These are phyloP conservation scores for Drosophila triauraria DNA, from an alignment of 1,140 invertebrate species.

Conservation along the genomic window DNA sequence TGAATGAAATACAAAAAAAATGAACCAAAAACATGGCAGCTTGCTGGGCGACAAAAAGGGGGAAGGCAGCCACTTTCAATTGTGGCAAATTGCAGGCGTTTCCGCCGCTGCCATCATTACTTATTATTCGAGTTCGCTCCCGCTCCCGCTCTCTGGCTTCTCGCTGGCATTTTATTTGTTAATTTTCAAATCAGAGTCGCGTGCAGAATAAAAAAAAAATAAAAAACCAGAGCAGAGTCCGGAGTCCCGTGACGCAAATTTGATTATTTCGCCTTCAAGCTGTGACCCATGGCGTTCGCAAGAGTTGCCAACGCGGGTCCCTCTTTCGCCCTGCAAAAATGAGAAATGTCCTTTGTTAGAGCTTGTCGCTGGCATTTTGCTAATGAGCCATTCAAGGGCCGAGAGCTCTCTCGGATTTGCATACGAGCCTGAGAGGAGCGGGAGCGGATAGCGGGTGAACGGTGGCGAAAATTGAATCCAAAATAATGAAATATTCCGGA, in stretches of 20 bases:
- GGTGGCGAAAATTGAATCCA: conserved; percentile 10
- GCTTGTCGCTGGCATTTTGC: conserved; percentile 23
- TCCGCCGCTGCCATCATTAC: conserved; percentile 77
- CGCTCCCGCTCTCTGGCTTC: neutral
- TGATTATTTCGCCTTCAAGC: conserved; percentile 70
- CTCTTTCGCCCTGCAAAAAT: neutral
- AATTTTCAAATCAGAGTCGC: conserved; percentile 78
- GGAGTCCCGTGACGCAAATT: conserved; percentile 67
- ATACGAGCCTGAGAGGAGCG: conserved; percentile 6
- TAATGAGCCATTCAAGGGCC: conserved; percentile 70
- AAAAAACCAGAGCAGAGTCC: neutral
- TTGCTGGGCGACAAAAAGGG: conserved; percentile 31
- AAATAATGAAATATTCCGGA: conserved; percentile 23
- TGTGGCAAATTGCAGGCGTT: conserved; percentile 82
- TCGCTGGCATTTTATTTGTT: conserved; percentile 72
- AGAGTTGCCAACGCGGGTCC: conserved; percentile 27
- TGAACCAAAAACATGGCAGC: conserved; percentile 68
- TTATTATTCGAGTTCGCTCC: conserved; percentile 53
- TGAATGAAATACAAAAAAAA: conserved; percentile 26
- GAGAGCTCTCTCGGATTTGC: conserved; percentile 30
- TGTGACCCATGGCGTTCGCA: conserved; percentile 38
- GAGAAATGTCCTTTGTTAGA: conserved; percentile 33
- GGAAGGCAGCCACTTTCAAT: conserved; percentile 75
- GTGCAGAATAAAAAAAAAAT: conserved; percentile 15
- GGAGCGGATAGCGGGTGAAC: neutral